Evolutionary conservation across 1,140 invertebrate genomes (phyloP), one percentile per base, ranked within the genome.

Genomic region (Trichonephila clavata): DNA sequence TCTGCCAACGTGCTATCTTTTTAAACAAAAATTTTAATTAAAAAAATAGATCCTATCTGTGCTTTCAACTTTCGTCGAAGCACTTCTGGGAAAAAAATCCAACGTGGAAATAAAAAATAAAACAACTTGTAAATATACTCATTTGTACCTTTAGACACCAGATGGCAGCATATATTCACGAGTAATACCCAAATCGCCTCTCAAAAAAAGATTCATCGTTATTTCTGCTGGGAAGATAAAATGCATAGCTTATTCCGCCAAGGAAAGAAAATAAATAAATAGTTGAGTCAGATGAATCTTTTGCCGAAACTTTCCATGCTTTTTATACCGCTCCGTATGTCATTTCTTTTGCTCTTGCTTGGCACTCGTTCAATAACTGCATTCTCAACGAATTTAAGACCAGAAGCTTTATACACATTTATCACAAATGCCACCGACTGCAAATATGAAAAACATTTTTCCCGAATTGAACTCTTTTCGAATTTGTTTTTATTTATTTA

Each of bases 281-380:
- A 87, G 86, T 87, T 87, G 24, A 87, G 86, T 87, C 86, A 87
- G 60, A 87, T 87, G 86, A 87, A 87, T 63, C 86, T 87, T 63
- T 20, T 39, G 27, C 39, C 71, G 71, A 77, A 77, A 77, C 71
- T 77, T 77, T 77, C 27, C 71, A 77, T 77, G 16, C 71, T 77
- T 63, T 87, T 87, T 84, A 50, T 59, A 86, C 63, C 86, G 59
- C 86, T 21, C 83, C 21, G 24, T 60, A 59, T 60, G 83, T 60
- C 57, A 84, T 84, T 84, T 84, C 57, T 84, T 77, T 77, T 18
- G 5, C 21, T n/a, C 81, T 59, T 83, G 8, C 20, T 59, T 87
- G 86, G 86, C 86, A 39, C 86, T 57, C 39, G 59, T 39, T 87
- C 86, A 87, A 87, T 87, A 83, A 63, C 84, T 63, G 84, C 61